Conservation (phyloP, 2,797 vertebrate genomes). For the Cirrhinus mrigala region DNA sequence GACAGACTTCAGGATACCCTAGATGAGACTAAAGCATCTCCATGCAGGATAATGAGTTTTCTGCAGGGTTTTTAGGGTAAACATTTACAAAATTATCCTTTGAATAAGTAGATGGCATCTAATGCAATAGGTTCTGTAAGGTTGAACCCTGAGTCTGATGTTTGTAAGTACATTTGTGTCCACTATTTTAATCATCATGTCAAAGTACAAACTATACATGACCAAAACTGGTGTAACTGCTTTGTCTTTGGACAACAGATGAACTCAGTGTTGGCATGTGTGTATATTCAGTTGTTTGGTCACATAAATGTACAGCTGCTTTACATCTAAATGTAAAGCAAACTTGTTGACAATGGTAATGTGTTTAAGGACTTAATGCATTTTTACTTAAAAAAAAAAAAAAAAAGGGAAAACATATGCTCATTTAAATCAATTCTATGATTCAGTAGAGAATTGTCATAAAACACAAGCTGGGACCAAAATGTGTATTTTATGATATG, state of each 20-base stretch:
- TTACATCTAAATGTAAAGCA: background rate
- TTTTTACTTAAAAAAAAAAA: too few relatives aligned
- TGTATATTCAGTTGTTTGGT: background rate
- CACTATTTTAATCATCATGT: background rate
- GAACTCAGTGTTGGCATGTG: background rate
- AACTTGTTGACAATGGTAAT: background rate
- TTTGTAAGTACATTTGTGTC: background rate
- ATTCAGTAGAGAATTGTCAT: background rate
- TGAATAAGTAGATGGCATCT: background rate
- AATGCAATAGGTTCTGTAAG: background rate
- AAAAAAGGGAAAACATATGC: background rate
- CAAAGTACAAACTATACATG: background rate
- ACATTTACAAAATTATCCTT: background rate
- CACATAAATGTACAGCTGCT: background rate
- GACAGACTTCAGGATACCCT: background rate
- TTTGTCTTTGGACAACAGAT: background rate
- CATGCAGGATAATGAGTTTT: background rate
- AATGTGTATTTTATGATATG: background rate
- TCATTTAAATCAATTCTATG: background rate
- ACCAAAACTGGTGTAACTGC: background rate
- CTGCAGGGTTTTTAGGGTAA: background rate
- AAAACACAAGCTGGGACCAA: background rate
- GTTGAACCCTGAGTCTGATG: background rate
- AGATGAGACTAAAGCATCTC: slow-evolving; percentile 16
- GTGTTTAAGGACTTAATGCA: background rate